Evolutionary conservation across 1,140 invertebrate species (phyloP), one percentile per base, ranked within the genome.

Genomic region (Diabrotica undecimpunctata): DNA sequence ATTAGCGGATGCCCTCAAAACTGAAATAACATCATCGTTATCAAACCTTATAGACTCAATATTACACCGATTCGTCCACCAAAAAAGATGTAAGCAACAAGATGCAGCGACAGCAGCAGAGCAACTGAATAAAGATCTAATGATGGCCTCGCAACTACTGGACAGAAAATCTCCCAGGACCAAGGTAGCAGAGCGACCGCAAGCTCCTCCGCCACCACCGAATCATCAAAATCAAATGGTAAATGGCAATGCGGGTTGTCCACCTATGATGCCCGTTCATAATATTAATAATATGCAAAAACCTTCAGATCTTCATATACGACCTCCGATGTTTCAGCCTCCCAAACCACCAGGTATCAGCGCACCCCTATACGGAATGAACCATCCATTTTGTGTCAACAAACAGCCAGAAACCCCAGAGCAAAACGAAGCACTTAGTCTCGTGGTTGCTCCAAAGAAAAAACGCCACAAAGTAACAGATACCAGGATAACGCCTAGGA

Each of bases 401-500:
- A 81, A 83, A 78, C 83, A 88, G 60, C 83, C 88, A 60, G 87
- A 89, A 70, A 86, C 88, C 66, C 87, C 90, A 4, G 94, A 96
- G 79, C 95, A 97, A 79, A 96, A 95, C 75, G 95, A 97, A 79
- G 92, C 95, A 0, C 85, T 97, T 9, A 94, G 94, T 72, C 85
- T 97, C 67, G 94, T 97, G 35, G 94, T 97, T 66, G 91, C 92
- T 35, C 93, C 94, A 0, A 97, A 97, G 81, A 96, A 95, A 83
- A 97, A 97, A 82, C 85, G 95, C 13, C 95, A 97, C 78, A 98
- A 98, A 88, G 92, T 98, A 62, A 98, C 95, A 11, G 95, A 98
- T 78, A 97, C 95, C 51, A 86, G 96, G 66, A 93, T 98, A 63
- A 97, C 95, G 8, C 95, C 95, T 5, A 84, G 93, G 63, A 94